Evolutionary conservation across 2,797 vertebrate species (phyloP), one percentile per base, ranked within the genome.

Genomic region (Ciconia nigra): DNA sequence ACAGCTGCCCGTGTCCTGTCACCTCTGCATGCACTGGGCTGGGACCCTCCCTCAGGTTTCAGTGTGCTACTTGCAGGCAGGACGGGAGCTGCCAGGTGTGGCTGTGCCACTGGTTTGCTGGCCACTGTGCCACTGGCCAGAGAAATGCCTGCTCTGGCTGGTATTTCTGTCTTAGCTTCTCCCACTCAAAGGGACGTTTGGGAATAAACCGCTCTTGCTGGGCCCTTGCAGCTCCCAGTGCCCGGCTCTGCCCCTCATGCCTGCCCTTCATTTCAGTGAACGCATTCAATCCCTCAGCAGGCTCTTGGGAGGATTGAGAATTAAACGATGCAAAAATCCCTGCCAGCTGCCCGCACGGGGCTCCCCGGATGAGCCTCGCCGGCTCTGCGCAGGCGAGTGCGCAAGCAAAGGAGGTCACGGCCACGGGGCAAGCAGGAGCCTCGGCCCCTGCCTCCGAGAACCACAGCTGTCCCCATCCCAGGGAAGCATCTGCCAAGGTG

Each of bases 381-480:
- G 0, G 80, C 83, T 92, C 91, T 70, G 65, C 0, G 2, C n/a
- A 9, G 72, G 61, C 12, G 4, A 29, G 46, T 8, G 62, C 1
- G 1, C 37, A 44, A 55, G 82, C 17, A 93, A 96, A 95, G 0
- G 3, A 95, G 86, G 95, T 93, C 96, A 93, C 0, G 1, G 65
- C 41, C 49, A 51, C 0, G 0, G 37, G 41, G 52, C 16, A 92
- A 15, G 57, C 52, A 85, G 78, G 14, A 71, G 37, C 26, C 26
- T 25, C 2, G 3, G 19, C 4, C 9, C 31, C 52, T 0, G 0
- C 26, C 49, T 66, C 29, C 2, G 3, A 46, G 12, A 12, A 62
- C 61, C 1, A 1, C 0, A 0, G 18, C 37, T 66, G 28, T 14
- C 6, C 16, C 28, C 0, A 0, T n/a, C 47, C 76, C 21, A 44